Base-by-base conservation (phyloP, 2,113 vertebrate genomes). In the Cryptotis parvus region DNA sequence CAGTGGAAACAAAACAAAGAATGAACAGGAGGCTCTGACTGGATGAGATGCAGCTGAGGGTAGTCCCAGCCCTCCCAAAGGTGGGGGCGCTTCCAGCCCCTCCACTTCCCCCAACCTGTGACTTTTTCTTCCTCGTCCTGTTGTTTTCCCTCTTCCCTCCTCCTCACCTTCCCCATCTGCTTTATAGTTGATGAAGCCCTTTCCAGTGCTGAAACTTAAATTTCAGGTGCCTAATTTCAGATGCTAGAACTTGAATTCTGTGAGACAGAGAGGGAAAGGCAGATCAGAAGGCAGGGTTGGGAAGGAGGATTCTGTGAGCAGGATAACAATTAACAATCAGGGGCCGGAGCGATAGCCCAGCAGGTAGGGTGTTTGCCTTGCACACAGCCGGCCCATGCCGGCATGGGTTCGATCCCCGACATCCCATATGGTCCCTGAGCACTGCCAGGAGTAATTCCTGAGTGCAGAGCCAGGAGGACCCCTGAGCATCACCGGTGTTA, bases 131-230 rank as follows among this genome's bases (percentile, higher is more conserved):
- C 72, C 87, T 35, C 33, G 11, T 49, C 37, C 65, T 68, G 2
- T 45, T 68, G 75, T 86, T 55, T n/a, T n/a, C 18, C 45, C 45
- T 79, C 35, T 9, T 73, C 27, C 14, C 74, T 12, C n/a, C 16
- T 29, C n/a, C 84, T 85, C 49, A 35, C 26, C 69, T 76, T 35
- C 49, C 87, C 52, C 29, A 66, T 90, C 78, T 90, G 58, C 77
- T 93, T 37, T 66, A 68, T 45, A 55, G n/a, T 70, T 69, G 37
- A 43, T 39, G 35, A 81, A 73, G 69, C 26, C 52, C 69, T 88
- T 93, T 77, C 29, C 41, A 33, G 68, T 72, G 65, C 20, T 58
- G 55, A 58, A 58, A 58, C 20, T 58, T 58, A 20, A 58, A 58
- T 24, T 58, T 52, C 49, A 52, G 49, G 16, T 16, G 16, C 49